These are phyloP conservation scores for Oreochromis mossambicus DNA, from an alignment of 2,797 vertebrate species.

Conservation along the genomic window DNA sequence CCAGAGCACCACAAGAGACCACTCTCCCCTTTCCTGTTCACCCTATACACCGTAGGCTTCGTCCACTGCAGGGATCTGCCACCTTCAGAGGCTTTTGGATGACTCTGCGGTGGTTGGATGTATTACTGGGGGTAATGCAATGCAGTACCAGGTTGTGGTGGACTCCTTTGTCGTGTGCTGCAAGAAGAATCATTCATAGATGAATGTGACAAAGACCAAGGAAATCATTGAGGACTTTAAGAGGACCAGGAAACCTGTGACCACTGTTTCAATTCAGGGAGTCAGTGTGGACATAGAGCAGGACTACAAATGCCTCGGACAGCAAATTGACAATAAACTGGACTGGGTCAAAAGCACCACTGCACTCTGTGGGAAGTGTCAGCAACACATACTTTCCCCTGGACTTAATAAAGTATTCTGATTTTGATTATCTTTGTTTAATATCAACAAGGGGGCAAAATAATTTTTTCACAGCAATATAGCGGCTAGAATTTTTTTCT, in stretches of 20 bases:
- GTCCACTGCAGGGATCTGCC: not conserved
- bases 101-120: not conserved
- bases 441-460: too few relatives aligned
- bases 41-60: accelerated
- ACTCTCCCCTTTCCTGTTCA: not conserved
- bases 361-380: too few relatives aligned
- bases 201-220: not conserved
- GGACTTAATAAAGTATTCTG: too few relatives aligned
- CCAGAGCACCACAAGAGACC: not conserved
- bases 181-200: not conserved
- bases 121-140: not conserved
- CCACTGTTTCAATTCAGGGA: not conserved
- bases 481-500: not conserved
- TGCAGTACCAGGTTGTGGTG: not conserved
- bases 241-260: not conserved
- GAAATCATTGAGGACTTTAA: not conserved
- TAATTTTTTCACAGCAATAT: too few relatives aligned
- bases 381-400: too few relatives aligned
- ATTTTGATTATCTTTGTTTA: too few relatives aligned
- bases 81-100: accelerated
- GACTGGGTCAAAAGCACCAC: too few relatives aligned
- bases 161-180: not conserved
- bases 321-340: too few relatives aligned
- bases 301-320: too few relatives aligned
- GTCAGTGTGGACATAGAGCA: not conserved